Evolutionary conservation across 2,797 vertebrate species (phyloP).

Genomic region (Alcedo atthis): DNA sequence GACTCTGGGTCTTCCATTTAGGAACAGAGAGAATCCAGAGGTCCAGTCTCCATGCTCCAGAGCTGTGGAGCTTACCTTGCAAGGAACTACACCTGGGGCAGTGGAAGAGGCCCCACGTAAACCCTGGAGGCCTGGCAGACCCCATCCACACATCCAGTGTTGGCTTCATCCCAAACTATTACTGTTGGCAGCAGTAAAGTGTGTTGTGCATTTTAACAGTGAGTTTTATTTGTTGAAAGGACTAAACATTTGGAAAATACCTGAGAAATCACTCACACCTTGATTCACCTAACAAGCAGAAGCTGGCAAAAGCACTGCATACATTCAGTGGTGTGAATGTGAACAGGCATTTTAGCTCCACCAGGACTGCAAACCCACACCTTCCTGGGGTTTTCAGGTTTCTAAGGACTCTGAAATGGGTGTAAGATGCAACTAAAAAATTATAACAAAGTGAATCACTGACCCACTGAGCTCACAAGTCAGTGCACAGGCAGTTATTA

Average conservation of each 20-base stretch:
- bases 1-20: neutral
- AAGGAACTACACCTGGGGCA: neutral
- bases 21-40: neutral
- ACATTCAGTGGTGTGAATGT: neutral
- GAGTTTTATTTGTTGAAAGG: slow-evolving; percentile 8
- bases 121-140: neutral
- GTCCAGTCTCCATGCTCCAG: neutral
- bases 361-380: neutral
- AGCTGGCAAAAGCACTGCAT: neutral
- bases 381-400: neutral
- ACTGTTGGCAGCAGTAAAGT: neutral
- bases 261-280: neutral
- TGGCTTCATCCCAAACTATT: slow-evolving; percentile 4
- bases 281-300: neutral
- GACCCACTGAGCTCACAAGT: neutral
- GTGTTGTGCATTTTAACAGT: neutral
- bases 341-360: neutral
- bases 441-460: neutral
- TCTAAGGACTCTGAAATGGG: neutral
- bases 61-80: neutral
- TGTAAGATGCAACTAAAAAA: neutral
- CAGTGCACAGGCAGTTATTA: neutral
- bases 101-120: neutral
- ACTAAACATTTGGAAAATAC: slow-evolving; percentile 19
- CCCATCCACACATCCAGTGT: neutral